These are phyloP conservation scores for Selene dorsalis DNA, from an alignment of 2,797 vertebrate species.

Conservation along the genomic window DNA sequence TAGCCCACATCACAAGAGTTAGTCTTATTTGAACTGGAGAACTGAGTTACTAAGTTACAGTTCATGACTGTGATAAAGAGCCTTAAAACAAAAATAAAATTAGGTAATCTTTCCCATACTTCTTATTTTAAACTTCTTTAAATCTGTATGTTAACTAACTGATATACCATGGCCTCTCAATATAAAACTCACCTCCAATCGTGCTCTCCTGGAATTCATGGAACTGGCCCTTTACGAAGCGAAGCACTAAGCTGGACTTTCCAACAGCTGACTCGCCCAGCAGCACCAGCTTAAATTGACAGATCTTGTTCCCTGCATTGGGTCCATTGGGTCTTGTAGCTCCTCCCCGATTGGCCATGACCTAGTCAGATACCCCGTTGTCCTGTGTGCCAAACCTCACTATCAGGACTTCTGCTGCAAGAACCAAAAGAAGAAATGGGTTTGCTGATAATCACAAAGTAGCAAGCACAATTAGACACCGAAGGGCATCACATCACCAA, in stretches of 20 bases:
- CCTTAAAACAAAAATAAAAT: neutral
- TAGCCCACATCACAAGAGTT: neutral
- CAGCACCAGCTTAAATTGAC: slow-evolving; percentile 99
- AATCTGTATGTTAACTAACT: neutral
- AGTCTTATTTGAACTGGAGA: neutral
- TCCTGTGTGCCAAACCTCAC: slow-evolving; percentile 78
- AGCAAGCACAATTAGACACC: neutral
- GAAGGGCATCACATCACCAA: neutral
- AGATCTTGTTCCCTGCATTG: slow-evolving; percentile 97
- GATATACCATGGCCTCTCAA: neutral
- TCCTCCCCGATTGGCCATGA: slow-evolving; percentile 97
- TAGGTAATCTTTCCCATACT: neutral
- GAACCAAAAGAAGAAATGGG: neutral
- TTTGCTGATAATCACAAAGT: neutral
- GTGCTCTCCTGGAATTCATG: slow-evolving; percentile 99
- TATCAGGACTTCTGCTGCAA: slow-evolving; percentile 67
- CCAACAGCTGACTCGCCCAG: slow-evolving; percentile 98
- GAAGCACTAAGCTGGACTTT: slow-evolving; percentile 98
- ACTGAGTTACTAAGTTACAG: neutral
- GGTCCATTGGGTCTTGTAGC: slow-evolving; percentile 97
- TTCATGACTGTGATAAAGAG: neutral
- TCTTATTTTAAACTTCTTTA: neutral
- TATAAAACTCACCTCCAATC: slow-evolving; percentile 92
- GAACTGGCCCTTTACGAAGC: slow-evolving; percentile 99
- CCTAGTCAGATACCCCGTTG: slow-evolving; percentile 85